Evolutionary conservation across 2,888 invertebrate species (phyloP), one percentile per base, ranked within the genome.

Genomic region (Drosophila melanosoma): DNA sequence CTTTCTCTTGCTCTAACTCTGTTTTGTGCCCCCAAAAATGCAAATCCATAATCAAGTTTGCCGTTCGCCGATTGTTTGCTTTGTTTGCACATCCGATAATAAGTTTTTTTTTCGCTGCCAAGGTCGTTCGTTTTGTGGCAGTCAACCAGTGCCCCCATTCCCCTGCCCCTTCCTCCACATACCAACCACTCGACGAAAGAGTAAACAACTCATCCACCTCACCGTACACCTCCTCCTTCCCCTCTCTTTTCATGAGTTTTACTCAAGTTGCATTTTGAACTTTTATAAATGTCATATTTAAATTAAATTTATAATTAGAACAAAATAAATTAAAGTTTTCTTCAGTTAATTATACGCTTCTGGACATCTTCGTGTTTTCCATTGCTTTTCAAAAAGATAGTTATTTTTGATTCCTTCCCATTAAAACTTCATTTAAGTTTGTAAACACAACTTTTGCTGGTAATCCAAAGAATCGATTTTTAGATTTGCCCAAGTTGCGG

Each of bases 21-120:
- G 52, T 15, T 45, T 23, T 15, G 15, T 26, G 32, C 56, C n/a
- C 11, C 72, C 66, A 40, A 65, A 63, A 83, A 87, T 84, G 84
- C 71, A 82, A 87, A 80, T 87, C 63, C 82, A 87, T 80, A 82
- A 84, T 87, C 79, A 79, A 76, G 71, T 81, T 74, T 56, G 5
- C 33, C 33, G 33, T 26, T 73, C 45, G 48, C 49, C 59, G 57
- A 61, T 79, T 75, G 57, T 61, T 81, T 75, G 63, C 66, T 69
- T 77, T 75, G 63, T 66, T 70, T 76, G 64, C 66, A 54, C 63
- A 52, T 53, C 61, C 70, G 74, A 82, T 82, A 80, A 75, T 79
- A 79, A 67, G 60, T 69, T 61, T 69, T 54, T 51, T 15, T 56
- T 87, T 81, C 71, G 76, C 79, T 79, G 84, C 77, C 87, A 84